Conservation (phyloP, 1,140 invertebrate genomes). For the Drosophila asahinai region DNA sequence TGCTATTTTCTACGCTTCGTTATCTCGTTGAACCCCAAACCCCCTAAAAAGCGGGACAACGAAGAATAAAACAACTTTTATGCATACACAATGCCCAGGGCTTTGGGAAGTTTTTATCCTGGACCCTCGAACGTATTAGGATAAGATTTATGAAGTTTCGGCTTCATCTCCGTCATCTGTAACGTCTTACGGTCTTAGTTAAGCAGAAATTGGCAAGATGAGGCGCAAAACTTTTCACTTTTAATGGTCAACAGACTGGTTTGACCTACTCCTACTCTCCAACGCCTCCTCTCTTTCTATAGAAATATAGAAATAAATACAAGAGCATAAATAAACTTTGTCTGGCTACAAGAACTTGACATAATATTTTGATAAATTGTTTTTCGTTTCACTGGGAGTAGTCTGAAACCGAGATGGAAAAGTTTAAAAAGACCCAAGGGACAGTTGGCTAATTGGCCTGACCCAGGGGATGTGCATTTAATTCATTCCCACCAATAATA, state of each 20-base stretch:
- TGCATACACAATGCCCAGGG: conserved; percentile 75
- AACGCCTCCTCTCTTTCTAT: conserved; percentile 25
- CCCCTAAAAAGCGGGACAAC: conserved; percentile 8
- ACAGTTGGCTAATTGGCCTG: conserved; percentile 49
- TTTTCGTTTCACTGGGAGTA: conserved; percentile 38
- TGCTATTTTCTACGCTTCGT: conserved; percentile 60
- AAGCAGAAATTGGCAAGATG: conserved; percentile 45
- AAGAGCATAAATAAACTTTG: conserved; percentile 61
- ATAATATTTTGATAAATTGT: conserved; percentile 82
- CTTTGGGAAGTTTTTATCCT: conserved; percentile 70
- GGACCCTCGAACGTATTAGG: conserved; percentile 54
- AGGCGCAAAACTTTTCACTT: conserved; percentile 73
- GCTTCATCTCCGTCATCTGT: conserved; percentile 46
- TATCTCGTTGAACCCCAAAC: conserved; percentile 53
- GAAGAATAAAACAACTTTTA: conserved; percentile 62
- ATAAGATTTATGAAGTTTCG: conserved; percentile 80
- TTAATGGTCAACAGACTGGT: conserved; percentile 73
- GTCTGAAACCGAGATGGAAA: conserved; percentile 19
- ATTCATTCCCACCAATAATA: conserved; percentile 12
- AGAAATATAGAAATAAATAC: conserved; percentile 56
- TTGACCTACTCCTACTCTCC: conserved; percentile 53
- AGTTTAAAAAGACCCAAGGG: conserved; percentile 45
- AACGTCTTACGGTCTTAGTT: conserved; percentile 48
- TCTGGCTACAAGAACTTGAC: conserved; percentile 60
- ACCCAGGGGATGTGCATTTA: conserved; percentile 35